phyloP scores from a whole-genome alignment of 2,113 vertebrate species.

The Chelonoidis abingdonii region DNA sequence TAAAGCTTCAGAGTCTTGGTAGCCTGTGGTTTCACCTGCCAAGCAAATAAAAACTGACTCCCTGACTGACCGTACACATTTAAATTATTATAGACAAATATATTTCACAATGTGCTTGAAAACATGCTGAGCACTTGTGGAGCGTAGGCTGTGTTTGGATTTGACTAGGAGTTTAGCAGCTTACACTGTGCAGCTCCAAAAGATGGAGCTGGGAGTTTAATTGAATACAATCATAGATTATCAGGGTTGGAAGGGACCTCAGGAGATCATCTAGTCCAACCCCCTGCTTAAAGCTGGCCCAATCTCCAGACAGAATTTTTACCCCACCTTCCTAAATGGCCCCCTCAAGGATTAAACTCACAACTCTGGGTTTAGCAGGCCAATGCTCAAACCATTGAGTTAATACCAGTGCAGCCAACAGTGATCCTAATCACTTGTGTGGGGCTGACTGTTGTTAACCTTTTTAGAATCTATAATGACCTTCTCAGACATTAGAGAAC shows the following conservation, averaged over 20 bases:
- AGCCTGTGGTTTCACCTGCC: constrained; percentile 64
- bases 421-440: neutral
- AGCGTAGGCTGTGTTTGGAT: constrained; percentile 41
- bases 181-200: constrained; percentile 56
- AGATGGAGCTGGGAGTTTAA: constrained; percentile 12
- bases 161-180: constrained; percentile 57
- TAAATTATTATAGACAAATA: constrained; percentile 70
- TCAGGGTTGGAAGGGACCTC: too few species aligned
- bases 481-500: neutral
- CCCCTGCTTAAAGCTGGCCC: too few species aligned
- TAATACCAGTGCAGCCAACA: neutral
- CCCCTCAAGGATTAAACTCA: too few species aligned
- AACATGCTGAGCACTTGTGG: constrained; percentile 49
- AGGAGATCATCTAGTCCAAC: too few species aligned
- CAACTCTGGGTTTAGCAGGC: too few species aligned
- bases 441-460: neutral
- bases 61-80: constrained; percentile 67
- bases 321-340: too few species aligned
- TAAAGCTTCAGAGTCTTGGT: constrained; percentile 64
- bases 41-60: constrained; percentile 70
- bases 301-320: too few species aligned
- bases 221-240: neutral
- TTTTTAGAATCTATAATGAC: constrained; percentile 10
- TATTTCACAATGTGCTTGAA: constrained; percentile 60
- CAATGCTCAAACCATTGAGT: too few species aligned